Percentiles rank a stretch among this genome's conserved stretches.
phyloP scores from a whole-genome alignment of 1,140 invertebrate genomes.

The Diuraphis noxia region DNA sequence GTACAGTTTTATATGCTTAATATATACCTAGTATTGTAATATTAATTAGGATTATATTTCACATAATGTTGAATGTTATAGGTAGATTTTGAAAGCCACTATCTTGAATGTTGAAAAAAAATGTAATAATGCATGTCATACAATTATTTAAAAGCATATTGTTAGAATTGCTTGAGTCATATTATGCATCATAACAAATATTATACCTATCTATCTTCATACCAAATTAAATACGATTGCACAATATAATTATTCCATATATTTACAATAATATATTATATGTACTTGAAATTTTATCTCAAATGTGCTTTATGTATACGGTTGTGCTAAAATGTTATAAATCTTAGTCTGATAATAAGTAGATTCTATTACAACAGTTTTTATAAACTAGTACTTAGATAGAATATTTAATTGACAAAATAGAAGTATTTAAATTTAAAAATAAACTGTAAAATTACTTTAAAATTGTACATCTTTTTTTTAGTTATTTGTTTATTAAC shows the following conservation, averaged over 20 bases:
- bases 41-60: neutral
- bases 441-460: neutral
- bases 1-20: neutral
- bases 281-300: neutral
- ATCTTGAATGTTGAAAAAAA: neutral
- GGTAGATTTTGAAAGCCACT: neutral
- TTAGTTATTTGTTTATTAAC: neutral
- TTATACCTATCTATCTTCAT: neutral
- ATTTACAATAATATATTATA: neutral
- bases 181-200: neutral
- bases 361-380: neutral
- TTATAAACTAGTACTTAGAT: neutral
- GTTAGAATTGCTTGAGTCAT: neutral
- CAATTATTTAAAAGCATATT: neutral
- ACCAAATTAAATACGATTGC: neutral
- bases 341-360: neutral
- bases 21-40: neutral
- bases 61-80: neutral
- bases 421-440: neutral
- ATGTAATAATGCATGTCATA: neutral
- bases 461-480: neutral
- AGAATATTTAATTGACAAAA: neutral
- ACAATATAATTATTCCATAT: neutral
- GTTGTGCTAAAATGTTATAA: neutral
- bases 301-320: neutral